Base-by-base conservation (phyloP, 2,113 vertebrate genomes). In the Megaceryle maxima region DNA sequence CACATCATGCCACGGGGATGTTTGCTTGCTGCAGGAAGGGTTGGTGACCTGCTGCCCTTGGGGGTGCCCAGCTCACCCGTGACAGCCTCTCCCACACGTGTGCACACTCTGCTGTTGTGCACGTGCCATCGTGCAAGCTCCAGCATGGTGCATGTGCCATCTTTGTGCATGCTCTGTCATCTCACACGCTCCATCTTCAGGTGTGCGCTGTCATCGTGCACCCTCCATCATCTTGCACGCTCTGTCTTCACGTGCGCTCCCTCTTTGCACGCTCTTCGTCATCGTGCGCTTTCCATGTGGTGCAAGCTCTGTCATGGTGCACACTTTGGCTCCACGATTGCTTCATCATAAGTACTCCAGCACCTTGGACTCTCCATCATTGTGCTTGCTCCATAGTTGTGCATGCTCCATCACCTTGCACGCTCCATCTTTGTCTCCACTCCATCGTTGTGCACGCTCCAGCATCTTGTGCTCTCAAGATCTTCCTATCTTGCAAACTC, bases 81-180 rank as follows among this genome's bases (percentile, higher is more conserved):
- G 59, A 48, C 80, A 64, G 17, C 51, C 28, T 24, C 66, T 73
- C 28, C 51, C 3, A 11, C 6, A 11, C 6, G 1, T 2, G 29
- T 11, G 6, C 28, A 18, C 4, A 1, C 69, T 64, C 28, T 35
- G 1, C 46, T 2, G 1, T 9, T 5, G 2, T 3, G 1, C 10
- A 37, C 57, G 0, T 3, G 2, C 43, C 2, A 4, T 22, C 5
- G 2, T 5, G 8, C 28, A 15, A 1, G 6, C 28, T 50, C 35
- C 51, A 5, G 18, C 51, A 1, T 35, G 3, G 3, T 12, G n/a
- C 28, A 1, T 1, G 2, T 16, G 48, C 48, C 48, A 9, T 22
- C 35, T 25, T 33, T 26, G 2, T 39, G 12, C 2, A 0, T 7
- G 3, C 41, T 44, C 60, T 56, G 0, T 0, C 39, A 11, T 3